Evolutionary conservation across 64 coral and sea anemone genomes (phyloP).

Genomic region (Hydrozoanthus tunicans): DNA sequence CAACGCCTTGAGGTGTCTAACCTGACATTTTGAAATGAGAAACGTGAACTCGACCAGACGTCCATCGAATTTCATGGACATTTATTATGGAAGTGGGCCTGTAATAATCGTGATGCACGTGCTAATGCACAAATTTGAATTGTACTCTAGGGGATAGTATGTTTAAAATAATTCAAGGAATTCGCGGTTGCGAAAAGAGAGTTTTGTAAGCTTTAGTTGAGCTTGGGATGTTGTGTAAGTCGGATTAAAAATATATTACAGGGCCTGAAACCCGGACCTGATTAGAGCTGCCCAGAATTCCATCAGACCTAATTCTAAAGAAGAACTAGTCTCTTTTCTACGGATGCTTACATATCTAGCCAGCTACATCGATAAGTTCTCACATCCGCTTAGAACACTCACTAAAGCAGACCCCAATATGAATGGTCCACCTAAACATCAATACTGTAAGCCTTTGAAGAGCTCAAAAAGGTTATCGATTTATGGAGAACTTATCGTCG

Average conservation of each 20-base stretch:
- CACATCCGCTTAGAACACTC: constrained; percentile 13
- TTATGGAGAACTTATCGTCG: no score
- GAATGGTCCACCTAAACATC: constrained; percentile 26
- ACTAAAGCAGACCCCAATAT: constrained; percentile 28
- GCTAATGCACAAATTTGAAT: no score
- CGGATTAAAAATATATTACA: no score
- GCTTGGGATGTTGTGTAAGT: no score
- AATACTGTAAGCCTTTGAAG: constrained; percentile 17
- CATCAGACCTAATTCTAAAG: not conserved
- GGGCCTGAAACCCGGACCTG: not conserved
- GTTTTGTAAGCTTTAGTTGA: no score
- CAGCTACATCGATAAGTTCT: constrained; percentile 32
- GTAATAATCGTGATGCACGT: not conserved
- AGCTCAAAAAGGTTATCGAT: constrained; percentile 33
- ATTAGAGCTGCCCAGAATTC: constrained; percentile 3
- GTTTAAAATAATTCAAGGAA: no score
- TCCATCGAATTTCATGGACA: constrained; percentile 25
- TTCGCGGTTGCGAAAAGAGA: no score
- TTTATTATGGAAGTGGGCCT: constrained; percentile 12
- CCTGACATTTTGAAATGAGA: not conserved
- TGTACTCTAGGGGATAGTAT: no score
- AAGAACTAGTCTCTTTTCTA: not conserved
- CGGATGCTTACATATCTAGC: constrained; percentile 27
- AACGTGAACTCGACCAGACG: not conserved
- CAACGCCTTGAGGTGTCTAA: no score